Conservation (phyloP, 1,140 invertebrate genomes). For the Microplitis mediator region DNA sequence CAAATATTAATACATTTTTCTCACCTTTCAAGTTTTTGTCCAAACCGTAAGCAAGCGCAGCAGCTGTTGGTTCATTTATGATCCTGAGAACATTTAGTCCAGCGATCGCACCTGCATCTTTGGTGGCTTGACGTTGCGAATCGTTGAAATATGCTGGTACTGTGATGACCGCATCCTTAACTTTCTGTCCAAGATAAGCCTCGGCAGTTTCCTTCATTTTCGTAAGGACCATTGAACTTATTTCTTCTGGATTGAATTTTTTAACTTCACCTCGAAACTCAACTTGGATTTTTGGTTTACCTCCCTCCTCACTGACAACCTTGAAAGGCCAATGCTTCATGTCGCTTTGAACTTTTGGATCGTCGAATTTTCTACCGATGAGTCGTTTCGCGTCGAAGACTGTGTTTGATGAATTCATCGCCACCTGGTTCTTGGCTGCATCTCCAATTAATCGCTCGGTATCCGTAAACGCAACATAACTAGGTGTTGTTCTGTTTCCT, state of each 20-base stretch:
- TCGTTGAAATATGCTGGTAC: background rate
- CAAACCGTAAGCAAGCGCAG: background rate
- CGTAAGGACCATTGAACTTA: background rate
- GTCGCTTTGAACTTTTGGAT: background rate
- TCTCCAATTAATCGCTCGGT: background rate
- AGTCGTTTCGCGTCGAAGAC: background rate
- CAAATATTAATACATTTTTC: background rate
- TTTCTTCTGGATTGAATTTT: background rate
- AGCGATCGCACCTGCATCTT: background rate
- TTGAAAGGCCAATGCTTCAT: background rate
- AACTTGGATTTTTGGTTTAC: background rate
- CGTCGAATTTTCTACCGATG: background rate
- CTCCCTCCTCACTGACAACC: background rate
- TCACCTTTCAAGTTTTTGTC: background rate
- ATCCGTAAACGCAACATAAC: background rate
- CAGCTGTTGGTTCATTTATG: background rate
- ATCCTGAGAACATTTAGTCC: background rate
- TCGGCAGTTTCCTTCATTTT: background rate
- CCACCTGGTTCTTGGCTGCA: background rate
- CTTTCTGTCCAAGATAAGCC: background rate
- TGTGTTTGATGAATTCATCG: background rate
- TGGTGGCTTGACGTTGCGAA: background rate
- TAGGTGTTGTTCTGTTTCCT: background rate
- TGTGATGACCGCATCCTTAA: background rate
- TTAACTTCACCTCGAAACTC: background rate